Evolutionary conservation across 64 coral and sea anemone genomes (phyloP).

Genomic region (Montipora efflorescens): DNA sequence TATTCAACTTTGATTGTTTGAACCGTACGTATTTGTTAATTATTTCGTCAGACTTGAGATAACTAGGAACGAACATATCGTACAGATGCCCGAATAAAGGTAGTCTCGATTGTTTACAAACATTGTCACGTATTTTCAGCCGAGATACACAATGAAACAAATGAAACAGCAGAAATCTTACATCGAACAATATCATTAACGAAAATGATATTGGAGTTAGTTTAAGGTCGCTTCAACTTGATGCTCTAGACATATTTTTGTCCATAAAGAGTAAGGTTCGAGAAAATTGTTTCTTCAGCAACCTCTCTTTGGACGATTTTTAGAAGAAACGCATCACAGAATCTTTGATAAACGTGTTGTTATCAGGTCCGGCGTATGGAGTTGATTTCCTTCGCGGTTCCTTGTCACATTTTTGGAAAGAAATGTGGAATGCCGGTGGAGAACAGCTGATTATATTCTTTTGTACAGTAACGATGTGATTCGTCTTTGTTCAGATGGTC

Average conservation of each 20-base stretch:
- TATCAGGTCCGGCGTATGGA: neutral
- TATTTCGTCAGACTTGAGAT: neutral
- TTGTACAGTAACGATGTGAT: neutral
- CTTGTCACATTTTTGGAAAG: neutral
- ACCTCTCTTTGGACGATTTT: too few relatives aligned
- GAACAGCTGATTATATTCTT: neutral
- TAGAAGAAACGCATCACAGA: too few relatives aligned
- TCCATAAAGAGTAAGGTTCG: too few relatives aligned
- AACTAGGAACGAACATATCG: neutral
- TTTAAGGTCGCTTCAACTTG: too few relatives aligned
- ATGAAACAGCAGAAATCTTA: neutral
- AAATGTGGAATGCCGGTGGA: neutral
- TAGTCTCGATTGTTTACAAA: neutral
- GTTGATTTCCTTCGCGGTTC: neutral
- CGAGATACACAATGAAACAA: neutral
- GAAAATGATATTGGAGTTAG: constrained; percentile 10
- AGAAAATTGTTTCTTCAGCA: too few relatives aligned
- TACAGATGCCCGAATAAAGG: neutral
- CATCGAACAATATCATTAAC: neutral
- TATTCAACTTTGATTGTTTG: neutral
- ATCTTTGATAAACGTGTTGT: neutral
- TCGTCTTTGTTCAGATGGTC: too few relatives aligned
- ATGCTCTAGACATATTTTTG: too few relatives aligned
- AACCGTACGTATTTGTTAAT: neutral
- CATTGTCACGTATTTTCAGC: neutral